A percentile compares a stretch with the other conserved stretches of the same genome.
These are phyloP conservation scores for Falco cherrug DNA, from an alignment of 2,797 vertebrate genomes.

Conservation along the genomic window DNA sequence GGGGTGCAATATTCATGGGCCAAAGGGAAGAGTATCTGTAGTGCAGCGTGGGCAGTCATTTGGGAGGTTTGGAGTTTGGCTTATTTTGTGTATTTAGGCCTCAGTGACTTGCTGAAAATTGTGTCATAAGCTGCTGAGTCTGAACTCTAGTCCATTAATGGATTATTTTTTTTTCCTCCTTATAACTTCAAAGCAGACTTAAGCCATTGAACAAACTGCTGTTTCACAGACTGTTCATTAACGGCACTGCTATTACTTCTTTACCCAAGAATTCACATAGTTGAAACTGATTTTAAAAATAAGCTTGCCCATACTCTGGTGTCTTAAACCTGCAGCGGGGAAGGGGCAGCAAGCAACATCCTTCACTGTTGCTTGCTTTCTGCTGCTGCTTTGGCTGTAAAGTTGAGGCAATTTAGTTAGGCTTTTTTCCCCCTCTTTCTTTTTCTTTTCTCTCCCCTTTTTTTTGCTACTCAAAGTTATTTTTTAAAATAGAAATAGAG, in stretches of 20 bases:
- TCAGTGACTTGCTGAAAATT: background rate
- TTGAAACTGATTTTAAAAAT: background rate
- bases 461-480: conserved; percentile 36
- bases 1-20: background rate
- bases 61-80: background rate
- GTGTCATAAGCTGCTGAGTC: background rate
- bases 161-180: background rate
- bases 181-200: background rate
- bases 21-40: background rate
- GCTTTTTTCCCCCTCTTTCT: background rate
- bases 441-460: background rate
- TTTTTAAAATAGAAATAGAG: conserved; percentile 61
- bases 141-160: background rate
- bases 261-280: background rate
- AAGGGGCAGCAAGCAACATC: background rate
- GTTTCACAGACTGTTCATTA: background rate
- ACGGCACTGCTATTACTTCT: background rate
- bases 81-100: background rate
- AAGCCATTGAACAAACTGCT: background rate
- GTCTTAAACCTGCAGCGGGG: background rate
- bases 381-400: background rate
- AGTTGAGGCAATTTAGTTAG: background rate
- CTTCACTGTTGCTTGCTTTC: background rate
- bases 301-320: background rate
- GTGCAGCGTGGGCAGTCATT: background rate